phyloP scores from a whole-genome alignment of 2,113 vertebrate genomes.

The Ariopsis seemanni region DNA sequence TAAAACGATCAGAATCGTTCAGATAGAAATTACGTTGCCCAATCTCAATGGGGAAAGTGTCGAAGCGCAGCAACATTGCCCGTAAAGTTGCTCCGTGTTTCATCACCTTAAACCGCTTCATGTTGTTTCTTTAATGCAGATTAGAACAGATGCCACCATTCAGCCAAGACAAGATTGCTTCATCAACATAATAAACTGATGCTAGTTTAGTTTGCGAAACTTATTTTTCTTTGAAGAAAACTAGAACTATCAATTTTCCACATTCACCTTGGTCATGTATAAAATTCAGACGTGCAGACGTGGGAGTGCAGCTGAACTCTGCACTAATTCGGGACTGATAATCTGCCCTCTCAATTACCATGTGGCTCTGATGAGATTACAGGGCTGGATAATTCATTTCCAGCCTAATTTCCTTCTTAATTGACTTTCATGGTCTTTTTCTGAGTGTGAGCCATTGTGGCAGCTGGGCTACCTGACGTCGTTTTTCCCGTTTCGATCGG shows the following conservation, averaged over 20 bases:
- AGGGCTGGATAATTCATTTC: conserved; percentile 55
- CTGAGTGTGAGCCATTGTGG: conserved; percentile 34
- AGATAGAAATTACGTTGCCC: too few species aligned
- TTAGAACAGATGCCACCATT: background rate
- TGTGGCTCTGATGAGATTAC: conserved; percentile 55
- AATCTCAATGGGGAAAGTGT: too few species aligned
- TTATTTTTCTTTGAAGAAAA: background rate
- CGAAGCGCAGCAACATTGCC: too few species aligned
- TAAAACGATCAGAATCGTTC: too few species aligned
- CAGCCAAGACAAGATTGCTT: background rate
- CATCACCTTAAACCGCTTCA: background rate
- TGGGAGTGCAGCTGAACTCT: conserved; percentile 43
- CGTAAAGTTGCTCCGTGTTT: too few species aligned
- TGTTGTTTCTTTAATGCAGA: background rate
- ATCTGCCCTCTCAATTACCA: conserved; percentile 54
- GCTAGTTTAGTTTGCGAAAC: background rate
- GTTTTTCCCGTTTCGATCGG: conserved; percentile 26
- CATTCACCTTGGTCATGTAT: conserved; percentile 45
- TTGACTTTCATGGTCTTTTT: conserved; percentile 56
- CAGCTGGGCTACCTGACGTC: conserved; percentile 38
- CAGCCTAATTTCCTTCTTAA: conserved; percentile 54
- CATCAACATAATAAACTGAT: background rate
- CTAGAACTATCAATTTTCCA: background rate
- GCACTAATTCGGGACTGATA: conserved; percentile 46
- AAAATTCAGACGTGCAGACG: conserved; percentile 14